Evolutionary conservation across 1,140 invertebrate species (phyloP), one percentile per base, ranked within the genome.

Genomic region (Drosophila biarmipes): DNA sequence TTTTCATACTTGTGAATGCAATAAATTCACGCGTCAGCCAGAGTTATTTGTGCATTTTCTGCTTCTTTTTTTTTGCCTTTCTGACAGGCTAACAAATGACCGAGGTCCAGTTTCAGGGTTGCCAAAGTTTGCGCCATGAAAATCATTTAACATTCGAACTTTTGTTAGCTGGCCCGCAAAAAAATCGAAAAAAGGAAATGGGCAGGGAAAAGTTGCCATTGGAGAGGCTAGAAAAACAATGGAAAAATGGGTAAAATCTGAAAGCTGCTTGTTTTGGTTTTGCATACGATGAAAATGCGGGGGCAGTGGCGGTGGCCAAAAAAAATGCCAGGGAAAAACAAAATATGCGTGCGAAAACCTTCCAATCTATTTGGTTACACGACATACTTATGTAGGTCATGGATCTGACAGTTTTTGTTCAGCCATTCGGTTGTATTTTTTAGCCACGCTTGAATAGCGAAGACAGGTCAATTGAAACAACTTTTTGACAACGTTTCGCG

Each of bases 1-100:
- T 58, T 63, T 86, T 66, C 38, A 74, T 73, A 77, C 52, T 68
- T 85, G 66, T 72, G 58, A 76, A 52, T 35, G 69, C 81, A 85
- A 77, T 80, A 85, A 87, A 86, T 87, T 87, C 58, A 67, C 54
- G 46, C 67, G 68, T 73, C 68, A 67, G 51, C 49, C 38, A 61
- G 59, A 74, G 51, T 17, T 73, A 35, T 52, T 51, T 37, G 37
- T 55, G 48, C 12, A 6, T n/a, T 14, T n/a, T 15, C 40, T 53
- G 34, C 21, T 53, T 34, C 51, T 12, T 14, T 52, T 52, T 59
- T 56, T 42, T 43, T n/a, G 37, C 15, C 45, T 40, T 21, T 35
- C 38, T 77, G 73, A 80, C 81, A 86, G 43, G 46, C 55, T 55
- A 80, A 73, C 56, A 80, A 80, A 76, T 76, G 78, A 48, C 57